Evolutionary conservation across 2,113 vertebrate species (phyloP).

Genomic region (Chaenocephalus aceratus): DNA sequence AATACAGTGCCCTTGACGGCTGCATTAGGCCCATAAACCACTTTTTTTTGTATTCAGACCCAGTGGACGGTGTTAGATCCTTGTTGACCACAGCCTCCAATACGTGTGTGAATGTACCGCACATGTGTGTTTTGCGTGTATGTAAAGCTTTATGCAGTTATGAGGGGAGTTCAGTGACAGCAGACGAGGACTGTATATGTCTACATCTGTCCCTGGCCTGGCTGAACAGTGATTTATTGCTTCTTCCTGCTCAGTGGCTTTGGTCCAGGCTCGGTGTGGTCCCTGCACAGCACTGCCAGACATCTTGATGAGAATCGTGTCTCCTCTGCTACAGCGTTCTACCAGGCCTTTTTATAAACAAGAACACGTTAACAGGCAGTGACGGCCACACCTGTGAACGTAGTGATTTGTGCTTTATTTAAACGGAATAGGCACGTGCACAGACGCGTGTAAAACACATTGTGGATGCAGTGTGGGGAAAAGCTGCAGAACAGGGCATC

Average conservation of each 20-base stretch:
- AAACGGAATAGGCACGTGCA: constrained; percentile 12
- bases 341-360: constrained; percentile 5
- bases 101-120: constrained; percentile 12
- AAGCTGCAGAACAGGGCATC: constrained; percentile 25
- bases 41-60: constrained; percentile 41
- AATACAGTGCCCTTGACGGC: constrained; percentile 69
- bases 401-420: constrained; percentile 28
- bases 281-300: constrained; percentile 42
- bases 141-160: constrained; percentile 30
- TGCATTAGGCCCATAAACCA: constrained; percentile 67
- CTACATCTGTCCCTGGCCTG: constrained; percentile 36
- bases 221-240: constrained; percentile 64
- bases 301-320: constrained; percentile 34
- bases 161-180: constrained; percentile 14
- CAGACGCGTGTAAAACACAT: constrained; percentile 39
- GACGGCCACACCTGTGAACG: constrained; percentile 31
- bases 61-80: constrained; percentile 22
- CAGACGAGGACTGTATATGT: constrained; percentile 47
- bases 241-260: constrained; percentile 58
- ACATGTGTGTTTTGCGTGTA: neutral
- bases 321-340: constrained; percentile 19
- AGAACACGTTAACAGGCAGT: constrained; percentile 1
- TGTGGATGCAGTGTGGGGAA: constrained; percentile 20
- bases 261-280: constrained; percentile 60
- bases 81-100: constrained; percentile 35